A percentile compares a stretch with the other conserved stretches of the same genome.
Conservation (phyloP, 2,797 vertebrate species). For the Sebastes reedi region DNA sequence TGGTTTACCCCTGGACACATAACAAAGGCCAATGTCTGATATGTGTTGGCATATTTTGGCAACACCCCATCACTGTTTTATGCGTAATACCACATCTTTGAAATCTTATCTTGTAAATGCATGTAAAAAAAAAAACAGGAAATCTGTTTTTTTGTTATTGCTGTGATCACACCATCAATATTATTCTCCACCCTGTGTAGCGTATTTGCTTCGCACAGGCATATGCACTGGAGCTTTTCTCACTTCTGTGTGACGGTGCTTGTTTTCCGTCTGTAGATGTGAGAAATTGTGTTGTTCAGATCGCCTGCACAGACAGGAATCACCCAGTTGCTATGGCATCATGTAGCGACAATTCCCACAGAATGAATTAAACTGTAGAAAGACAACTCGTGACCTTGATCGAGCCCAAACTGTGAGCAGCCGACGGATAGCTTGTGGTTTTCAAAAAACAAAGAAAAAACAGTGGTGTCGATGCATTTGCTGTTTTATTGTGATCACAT, state of each 20-base stretch:
- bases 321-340: constrained; percentile 63
- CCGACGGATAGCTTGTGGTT: neutral
- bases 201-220: constrained; percentile 3
- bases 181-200: neutral
- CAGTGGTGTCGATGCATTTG: neutral
- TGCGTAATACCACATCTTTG: too few species aligned
- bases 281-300: constrained; percentile 14
- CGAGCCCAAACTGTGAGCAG: constrained; percentile 25
- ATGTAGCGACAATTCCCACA: constrained; percentile 22
- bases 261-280: constrained; percentile 18
- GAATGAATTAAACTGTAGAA: constrained; percentile 35
- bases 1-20: constrained; percentile 17
- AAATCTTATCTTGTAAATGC: neutral
- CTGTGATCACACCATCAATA: neutral
- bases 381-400: constrained; percentile 35
- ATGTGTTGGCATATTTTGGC: constrained; percentile 10
- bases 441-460: neutral
- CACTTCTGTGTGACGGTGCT: neutral
- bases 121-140: neutral
- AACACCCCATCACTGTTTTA: neutral
- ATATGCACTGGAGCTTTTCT: constrained; percentile 19
- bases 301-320: constrained; percentile 30
- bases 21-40: constrained; percentile 39
- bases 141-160: neutral
- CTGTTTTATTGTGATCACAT: neutral